A percentile compares a stretch with the other conserved stretches of the same genome.
phyloP scores from a whole-genome alignment of 2,888 invertebrate species.

The Calameuta idolon region DNA sequence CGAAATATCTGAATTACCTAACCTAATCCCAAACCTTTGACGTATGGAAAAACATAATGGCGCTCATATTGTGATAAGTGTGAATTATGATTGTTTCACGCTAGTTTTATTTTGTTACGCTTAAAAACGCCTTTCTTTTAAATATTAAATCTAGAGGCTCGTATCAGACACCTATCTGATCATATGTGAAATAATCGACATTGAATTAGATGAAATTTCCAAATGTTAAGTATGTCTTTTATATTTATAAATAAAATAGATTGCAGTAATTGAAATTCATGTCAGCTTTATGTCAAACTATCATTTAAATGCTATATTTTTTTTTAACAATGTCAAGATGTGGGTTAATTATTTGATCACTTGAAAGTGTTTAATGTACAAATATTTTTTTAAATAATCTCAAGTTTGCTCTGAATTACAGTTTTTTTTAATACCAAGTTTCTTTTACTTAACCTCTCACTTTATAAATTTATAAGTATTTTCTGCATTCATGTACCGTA shows the following conservation, averaged over 20 bases:
- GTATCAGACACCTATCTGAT: not conserved
- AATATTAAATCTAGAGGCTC: not conserved
- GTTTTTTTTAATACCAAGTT: not conserved
- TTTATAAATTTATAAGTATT: not conserved
- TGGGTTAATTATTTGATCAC: not conserved
- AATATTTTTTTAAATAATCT: not conserved
- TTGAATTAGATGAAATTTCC: not conserved
- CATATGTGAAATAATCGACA: not conserved
- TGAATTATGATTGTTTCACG: slow-evolving; percentile 20
- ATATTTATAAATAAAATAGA: slow-evolving; percentile 6
- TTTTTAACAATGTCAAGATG: not conserved
- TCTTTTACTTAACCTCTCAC: not conserved
- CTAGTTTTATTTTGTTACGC: slow-evolving; percentile 17
- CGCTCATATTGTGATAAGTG: slow-evolving; percentile 29
- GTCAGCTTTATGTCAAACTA: not conserved
- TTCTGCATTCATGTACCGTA: not conserved
- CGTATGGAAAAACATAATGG: slow-evolving; percentile 33
- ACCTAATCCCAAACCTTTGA: slow-evolving; percentile 36
- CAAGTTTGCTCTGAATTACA: not conserved
- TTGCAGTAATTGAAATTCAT: not conserved
- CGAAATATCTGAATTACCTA: not conserved
- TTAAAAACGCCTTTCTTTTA: not conserved
- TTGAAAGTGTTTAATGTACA: not conserved
- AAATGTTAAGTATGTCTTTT: not conserved
- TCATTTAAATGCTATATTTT: not conserved